Base-by-base conservation (phyloP, 2,888 invertebrate species). In the Tholera decimalis region DNA sequence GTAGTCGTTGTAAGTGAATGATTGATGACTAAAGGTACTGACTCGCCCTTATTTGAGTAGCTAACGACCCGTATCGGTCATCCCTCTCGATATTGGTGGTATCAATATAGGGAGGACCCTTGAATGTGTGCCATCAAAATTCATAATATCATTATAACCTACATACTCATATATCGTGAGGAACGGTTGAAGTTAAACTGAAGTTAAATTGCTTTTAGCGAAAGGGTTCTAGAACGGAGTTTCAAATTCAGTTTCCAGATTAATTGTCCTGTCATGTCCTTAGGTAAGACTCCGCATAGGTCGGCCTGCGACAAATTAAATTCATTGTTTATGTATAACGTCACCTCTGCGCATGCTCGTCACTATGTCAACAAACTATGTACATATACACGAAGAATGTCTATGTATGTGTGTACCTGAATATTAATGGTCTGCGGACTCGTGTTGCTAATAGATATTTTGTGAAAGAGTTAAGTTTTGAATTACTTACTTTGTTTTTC, bases 291-390 rank as follows among this genome's bases (percentile, higher is more conserved):
- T 58, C 58, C 67, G 74, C 63, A 72, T 77, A 70, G 68, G 62
- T 63, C 49, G 61, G 78, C 77, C 80, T 83, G 79, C 78, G 79
- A 80, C 86, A 86, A 88, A 83, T 88, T 86, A 84, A 88, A 87
- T 85, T 89, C 91, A 92, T 94, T 94, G 92, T 93, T 92, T 93
- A 93, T 93, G 89, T 88, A 92, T 91, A 89, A 83, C 80, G 83
- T 85, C 72, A 64, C 77, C 74, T 85, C 73, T 92, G 93, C 94
- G 95, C 95, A 95, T 94, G 94, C 90, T 82, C 92, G 85, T 88
- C 83, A 82, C 87, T 89, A 92, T 93, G 94, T 93, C 93, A 94
- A 94, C 95, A 92, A 91, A 79, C 82, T 87, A 80, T 79, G 81
- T 83, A 78, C 67, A 71, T 80, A 76, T 72, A 79, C 73, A 71